Base-by-base conservation (phyloP, 2,797 vertebrate species). In the Danionella dracula region DNA sequence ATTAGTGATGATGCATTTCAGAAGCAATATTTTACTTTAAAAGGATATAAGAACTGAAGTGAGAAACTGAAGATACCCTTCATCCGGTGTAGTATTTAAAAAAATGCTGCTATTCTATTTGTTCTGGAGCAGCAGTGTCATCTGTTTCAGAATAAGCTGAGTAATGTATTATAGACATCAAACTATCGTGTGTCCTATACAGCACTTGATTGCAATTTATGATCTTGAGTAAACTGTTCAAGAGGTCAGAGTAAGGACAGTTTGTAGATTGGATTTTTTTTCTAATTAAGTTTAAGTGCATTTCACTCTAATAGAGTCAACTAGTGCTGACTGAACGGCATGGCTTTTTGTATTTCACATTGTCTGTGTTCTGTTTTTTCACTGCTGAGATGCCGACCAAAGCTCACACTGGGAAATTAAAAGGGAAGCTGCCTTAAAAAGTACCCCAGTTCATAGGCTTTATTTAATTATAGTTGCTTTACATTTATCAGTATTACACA, bases 171-270 rank as follows among this genome's bases (percentile, higher is more conserved):
- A 65, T 54, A 37, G 23, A 45, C 62, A 45, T 65, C 62, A 45
- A 65, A 65, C 62, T 65, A 45, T 65, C 13, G 50, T 23, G 62
- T 48, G 42, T 55, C 34, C 41, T 48, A 40, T 66, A 66, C 56
- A 66, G 20, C 51, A 20, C 53, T 56, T 57, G 63, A 66, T 56
- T 66, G 42, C 32, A 66, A 56, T 66, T 66, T 66, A 66, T 55
- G 63, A 56, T 56, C 41, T 16, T 42, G 31, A 31, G 41, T 56
- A 46, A 65, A 66, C 41, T 55, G 46, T 66, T 51, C 42, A 13
- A 5, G 34, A 38, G 51, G 63, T 56, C 51, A 16, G 32, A 27
- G 41, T 55, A 66, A 66, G 63, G 41, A 66, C 63, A 56, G 8
- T 54, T 65, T 0, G 49, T 27, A 45, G 53, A 54, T 65, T 65